phyloP scores from a whole-genome alignment of 2,113 vertebrate genomes.

The Nannospalax galili region DNA sequence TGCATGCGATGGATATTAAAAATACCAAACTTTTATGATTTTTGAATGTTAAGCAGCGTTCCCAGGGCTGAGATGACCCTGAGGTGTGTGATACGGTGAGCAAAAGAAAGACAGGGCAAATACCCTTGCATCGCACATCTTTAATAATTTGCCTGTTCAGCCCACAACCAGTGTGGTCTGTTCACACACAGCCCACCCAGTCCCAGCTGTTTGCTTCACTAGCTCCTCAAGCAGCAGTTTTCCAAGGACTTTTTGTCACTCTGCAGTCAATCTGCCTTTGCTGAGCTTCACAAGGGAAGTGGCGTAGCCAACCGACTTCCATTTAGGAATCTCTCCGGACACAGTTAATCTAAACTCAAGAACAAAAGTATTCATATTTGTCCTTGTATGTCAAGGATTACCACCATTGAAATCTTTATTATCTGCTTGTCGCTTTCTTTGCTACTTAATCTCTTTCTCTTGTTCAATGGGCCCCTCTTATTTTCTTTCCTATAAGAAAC shows the following conservation, averaged over 20 bases:
- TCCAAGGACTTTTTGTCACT: conserved; percentile 24
- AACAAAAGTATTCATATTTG: conserved; percentile 94
- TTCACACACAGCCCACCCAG: not conserved
- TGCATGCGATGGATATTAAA: conserved; percentile 73
- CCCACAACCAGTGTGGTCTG: not conserved
- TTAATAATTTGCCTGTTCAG: conserved; percentile 54
- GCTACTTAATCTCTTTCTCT: conserved; percentile 94
- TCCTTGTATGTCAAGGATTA: conserved; percentile 93
- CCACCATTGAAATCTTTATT: conserved; percentile 90
- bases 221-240: conserved; percentile 33
- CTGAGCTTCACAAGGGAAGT: not conserved
- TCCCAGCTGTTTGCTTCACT: accelerated
- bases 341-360: conserved; percentile 89
- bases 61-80: conserved; percentile 29
- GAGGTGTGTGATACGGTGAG: not conserved
- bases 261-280: not conserved
- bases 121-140: not conserved
- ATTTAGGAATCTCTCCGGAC: conserved; percentile 68
- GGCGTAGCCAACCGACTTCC: not conserved
- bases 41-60: conserved; percentile 77
- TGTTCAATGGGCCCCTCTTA: conserved; percentile 89
- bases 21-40: conserved; percentile 75
- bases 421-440: conserved; percentile 92
- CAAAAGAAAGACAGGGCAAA: conserved; percentile 16
- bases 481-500: conserved; percentile 87